phyloP scores from a whole-genome alignment of 2,888 invertebrate species.

The Ectemnius continuus region DNA sequence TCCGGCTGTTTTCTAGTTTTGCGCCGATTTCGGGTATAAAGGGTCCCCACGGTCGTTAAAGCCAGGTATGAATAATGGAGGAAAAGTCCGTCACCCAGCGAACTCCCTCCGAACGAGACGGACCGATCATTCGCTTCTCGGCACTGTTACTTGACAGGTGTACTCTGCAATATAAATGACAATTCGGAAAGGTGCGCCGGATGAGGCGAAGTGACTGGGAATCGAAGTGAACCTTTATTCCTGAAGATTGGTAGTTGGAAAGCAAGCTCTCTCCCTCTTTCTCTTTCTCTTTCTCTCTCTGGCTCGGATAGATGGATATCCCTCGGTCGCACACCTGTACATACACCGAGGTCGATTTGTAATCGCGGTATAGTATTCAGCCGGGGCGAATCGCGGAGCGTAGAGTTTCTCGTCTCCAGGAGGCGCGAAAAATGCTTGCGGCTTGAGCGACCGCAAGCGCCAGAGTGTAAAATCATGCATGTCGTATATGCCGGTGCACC shows the following conservation, averaged over 20 bases:
- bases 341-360: no score
- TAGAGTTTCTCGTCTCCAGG: slow-evolving; percentile 31
- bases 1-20: slow-evolving; percentile 40
- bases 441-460: slow-evolving; percentile 48
- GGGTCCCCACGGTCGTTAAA: not conserved
- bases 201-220: not conserved
- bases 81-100: slow-evolving; percentile 6
- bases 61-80: slow-evolving; percentile 7
- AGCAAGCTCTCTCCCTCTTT: no score
- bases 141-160: not conserved
- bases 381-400: slow-evolving; percentile 20
- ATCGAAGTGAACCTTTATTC: not conserved
- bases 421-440: slow-evolving; percentile 55
- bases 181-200: not conserved
- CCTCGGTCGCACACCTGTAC: no score
- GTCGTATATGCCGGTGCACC: slow-evolving; percentile 33
- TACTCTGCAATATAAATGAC: slow-evolving; percentile 4
- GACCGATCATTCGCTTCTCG: slow-evolving; percentile 10
- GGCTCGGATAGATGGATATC: no score
- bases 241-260: no score
- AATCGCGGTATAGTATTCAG: no score
- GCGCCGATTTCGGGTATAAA: slow-evolving; percentile 29
- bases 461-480: slow-evolving; percentile 52
- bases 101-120: slow-evolving; percentile 5
- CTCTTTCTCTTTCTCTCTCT: no score